Conservation (phyloP, 1,140 invertebrate genomes). For the Magallana gigas region DNA sequence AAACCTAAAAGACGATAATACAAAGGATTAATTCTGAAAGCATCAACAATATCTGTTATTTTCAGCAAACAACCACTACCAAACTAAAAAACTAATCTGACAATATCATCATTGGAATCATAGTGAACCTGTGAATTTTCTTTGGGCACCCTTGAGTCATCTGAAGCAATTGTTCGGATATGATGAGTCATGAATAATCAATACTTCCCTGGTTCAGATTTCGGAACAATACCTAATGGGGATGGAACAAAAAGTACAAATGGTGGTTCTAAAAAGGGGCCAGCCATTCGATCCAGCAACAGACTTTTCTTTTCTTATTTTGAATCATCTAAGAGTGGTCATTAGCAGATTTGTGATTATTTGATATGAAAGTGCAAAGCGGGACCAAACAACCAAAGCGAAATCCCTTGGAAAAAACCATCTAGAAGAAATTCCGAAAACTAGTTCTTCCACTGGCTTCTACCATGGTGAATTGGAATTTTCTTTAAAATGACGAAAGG, state of each 20-base stretch:
- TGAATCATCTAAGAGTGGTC: not conserved
- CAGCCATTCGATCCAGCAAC: not conserved
- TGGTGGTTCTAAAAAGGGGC: slow-evolving; percentile 31
- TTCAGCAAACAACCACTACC: too few relatives aligned
- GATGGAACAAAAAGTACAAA: slow-evolving; percentile 34
- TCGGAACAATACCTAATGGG: slow-evolving; percentile 40
- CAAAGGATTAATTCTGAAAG: too few relatives aligned
- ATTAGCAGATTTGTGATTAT: not conserved
- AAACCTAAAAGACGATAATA: too few relatives aligned
- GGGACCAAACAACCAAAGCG: not conserved
- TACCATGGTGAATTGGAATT: not conserved
- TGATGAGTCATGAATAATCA: slow-evolving; percentile 52
- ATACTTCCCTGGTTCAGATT: slow-evolving; percentile 34
- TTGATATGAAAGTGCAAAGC: not conserved
- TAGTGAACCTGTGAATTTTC: too few relatives aligned
- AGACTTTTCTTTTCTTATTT: not conserved
- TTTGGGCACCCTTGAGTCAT: slow-evolving; percentile 32
- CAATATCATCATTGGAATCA: too few relatives aligned
- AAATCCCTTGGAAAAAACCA: not conserved
- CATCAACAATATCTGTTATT: too few relatives aligned
- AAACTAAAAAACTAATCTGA: too few relatives aligned
- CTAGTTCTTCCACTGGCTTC: not conserved
- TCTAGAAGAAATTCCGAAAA: not conserved
- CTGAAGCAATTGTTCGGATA: slow-evolving; percentile 25
- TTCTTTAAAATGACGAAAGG: not conserved